Percentiles rank a stretch among this genome's conserved stretches.
Evolutionary conservation across 2,888 invertebrate genomes (phyloP).

Genomic region (Clostera curtula): DNA sequence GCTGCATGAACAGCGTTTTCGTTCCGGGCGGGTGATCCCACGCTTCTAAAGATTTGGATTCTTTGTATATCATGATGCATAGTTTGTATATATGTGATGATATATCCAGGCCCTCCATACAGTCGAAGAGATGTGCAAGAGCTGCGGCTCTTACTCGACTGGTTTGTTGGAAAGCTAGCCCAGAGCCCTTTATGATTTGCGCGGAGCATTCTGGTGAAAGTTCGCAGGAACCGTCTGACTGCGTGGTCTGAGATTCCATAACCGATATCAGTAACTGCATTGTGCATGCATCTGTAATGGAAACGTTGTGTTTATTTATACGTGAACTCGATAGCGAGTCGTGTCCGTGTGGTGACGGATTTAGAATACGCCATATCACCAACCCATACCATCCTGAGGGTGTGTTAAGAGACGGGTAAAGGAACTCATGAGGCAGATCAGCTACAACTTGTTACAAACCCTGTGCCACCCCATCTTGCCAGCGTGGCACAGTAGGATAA

Average conservation of each 20-base stretch:
- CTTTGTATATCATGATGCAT: slow-evolving; percentile 64
- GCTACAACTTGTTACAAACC: too few species aligned
- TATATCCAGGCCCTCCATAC: slow-evolving; percentile 54
- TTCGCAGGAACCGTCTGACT: slow-evolving; percentile 51
- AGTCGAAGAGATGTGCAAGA: slow-evolving; percentile 54
- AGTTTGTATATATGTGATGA: slow-evolving; percentile 59
- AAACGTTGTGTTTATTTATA: slow-evolving; percentile 13
- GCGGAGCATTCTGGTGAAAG: slow-evolving; percentile 51
- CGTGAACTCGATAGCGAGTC: too few species aligned
- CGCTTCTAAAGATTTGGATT: slow-evolving; percentile 59
- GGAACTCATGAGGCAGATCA: too few species aligned
- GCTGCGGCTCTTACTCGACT: slow-evolving; percentile 49
- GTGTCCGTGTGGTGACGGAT: too few species aligned
- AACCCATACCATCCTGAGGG: too few species aligned
- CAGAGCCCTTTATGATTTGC: slow-evolving; percentile 57
- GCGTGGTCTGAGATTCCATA: slow-evolving; percentile 59
- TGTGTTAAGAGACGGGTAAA: too few species aligned
- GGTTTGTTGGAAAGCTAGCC: slow-evolving; percentile 59
- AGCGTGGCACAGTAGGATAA: too few species aligned
- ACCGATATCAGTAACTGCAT: slow-evolving; percentile 65
- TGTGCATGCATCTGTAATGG: slow-evolving; percentile 57
- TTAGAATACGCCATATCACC: too few species aligned
- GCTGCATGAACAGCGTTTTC: slow-evolving; percentile 61
- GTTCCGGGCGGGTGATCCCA: slow-evolving; percentile 66
- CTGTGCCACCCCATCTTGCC: too few species aligned